Percentiles rank a stretch among this genome's conserved stretches.
phyloP scores from a whole-genome alignment of 2,888 invertebrate genomes.

The Drosophila neonasuta region DNA sequence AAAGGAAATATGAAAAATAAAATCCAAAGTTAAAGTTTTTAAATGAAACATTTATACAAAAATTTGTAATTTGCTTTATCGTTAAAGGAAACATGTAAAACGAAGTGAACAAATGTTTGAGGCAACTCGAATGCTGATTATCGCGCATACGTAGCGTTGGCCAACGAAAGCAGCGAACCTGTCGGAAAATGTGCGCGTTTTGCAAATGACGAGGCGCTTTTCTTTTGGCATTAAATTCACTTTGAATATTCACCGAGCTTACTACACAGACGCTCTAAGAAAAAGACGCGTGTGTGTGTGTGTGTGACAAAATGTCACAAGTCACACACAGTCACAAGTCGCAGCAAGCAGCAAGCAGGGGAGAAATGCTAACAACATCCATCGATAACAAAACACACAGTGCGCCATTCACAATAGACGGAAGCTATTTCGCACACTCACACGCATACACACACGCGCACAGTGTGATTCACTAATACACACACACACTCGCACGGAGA shows the following conservation, averaged over 20 bases:
- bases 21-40: background rate
- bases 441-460: conserved; percentile 16
- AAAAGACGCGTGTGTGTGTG: conserved; percentile 37
- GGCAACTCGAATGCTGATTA: background rate
- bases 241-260: conserved; percentile 44
- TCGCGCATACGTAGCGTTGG: conserved; percentile 4
- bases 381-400: conserved; percentile 40
- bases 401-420: conserved; percentile 71
- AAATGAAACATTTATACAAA: background rate
- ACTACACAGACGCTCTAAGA: conserved; percentile 27
- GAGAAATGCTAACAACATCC: conserved; percentile 45
- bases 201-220: conserved; percentile 42
- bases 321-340: too few species aligned
- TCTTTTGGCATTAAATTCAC: conserved; percentile 46
- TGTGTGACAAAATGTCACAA: background rate
- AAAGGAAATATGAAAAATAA: too few species aligned
- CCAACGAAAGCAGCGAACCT: conserved; percentile 4
- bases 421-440: conserved; percentile 62
- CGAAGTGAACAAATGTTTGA: background rate
- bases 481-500: conserved; percentile 6
- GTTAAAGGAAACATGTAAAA: background rate
- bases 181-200: conserved; percentile 10
- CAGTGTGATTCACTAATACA: conserved; percentile 40
- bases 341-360: background rate
- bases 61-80: background rate